Evolutionary conservation across 1,140 invertebrate genomes (phyloP), one percentile per base, ranked within the genome.

Genomic region (Drosophila bocqueti): DNA sequence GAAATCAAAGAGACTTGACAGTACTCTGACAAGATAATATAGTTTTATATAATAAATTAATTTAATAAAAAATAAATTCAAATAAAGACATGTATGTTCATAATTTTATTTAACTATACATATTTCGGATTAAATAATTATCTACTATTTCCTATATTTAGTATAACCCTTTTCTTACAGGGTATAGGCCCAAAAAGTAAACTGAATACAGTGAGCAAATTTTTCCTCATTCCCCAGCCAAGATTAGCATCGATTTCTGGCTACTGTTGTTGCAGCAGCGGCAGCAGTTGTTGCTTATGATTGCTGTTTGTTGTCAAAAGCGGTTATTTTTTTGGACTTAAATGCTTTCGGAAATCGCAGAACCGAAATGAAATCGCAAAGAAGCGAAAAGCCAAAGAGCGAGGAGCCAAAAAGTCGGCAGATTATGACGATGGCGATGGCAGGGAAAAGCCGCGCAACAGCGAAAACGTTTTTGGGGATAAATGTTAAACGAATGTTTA

Each of bases 401-500:
- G 52, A 45, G 38, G 31, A 60, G 29, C 57, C 46, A 76, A 79
- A 80, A 86, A 64, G 68, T 71, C 72, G 63, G 73, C 38, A 73
- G 81, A 90, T 90, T 89, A 90, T 89, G 85, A 89, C 64, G 85
- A 58, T 47, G 29, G 50, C 24, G 45, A 60, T 43, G 45, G 38
- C 7, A 64, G 65, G 52, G 63, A 71, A 58, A 72, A 64, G 60
- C 60, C 60, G 60, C 47, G 65, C 45, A 75, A 90, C 85, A 84
- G 68, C 75, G 65, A 90, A 90, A 90, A 74, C 81, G 85, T 85
- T 90, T 89, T 90, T 90, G 81, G 63, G 79, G 83, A 87, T 87
- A 89, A 91, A 91, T 87, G 87, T 91, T 91, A 91, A 91, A 84
- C 76, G 87, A 91, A 91, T 91, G 87, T 91, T 91, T 91, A 91